Evolutionary conservation across 2,888 invertebrate species (phyloP).

Genomic region (Calliphora vomitoria): DNA sequence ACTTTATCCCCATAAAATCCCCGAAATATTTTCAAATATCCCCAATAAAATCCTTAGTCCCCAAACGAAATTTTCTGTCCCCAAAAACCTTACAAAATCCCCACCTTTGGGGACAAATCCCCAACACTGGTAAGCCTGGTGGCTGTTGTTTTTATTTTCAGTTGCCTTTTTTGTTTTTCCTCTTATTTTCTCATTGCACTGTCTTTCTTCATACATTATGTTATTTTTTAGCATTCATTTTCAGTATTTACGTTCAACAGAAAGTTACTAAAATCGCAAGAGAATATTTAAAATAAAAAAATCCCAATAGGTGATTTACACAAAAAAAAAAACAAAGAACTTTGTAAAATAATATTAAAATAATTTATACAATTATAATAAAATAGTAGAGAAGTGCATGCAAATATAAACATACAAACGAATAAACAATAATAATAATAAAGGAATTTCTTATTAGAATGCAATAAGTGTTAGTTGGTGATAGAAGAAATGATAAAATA

Average conservation of each 20-base stretch:
- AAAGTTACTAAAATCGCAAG: constrained; percentile 60
- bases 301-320: constrained; percentile 52
- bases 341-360: background rate
- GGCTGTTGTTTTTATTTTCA: too few species aligned
- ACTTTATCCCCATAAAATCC: too few species aligned
- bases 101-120: too few species aligned
- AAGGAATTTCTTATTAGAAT: background rate
- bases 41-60: too few species aligned
- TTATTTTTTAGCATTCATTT: constrained; percentile 49
- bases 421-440: background rate
- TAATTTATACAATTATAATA: background rate
- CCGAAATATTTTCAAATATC: too few species aligned
- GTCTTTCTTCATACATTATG: too few species aligned
- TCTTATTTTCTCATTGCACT: too few species aligned
- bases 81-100: too few species aligned
- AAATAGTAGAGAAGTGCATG: background rate
- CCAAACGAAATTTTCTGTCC: too few species aligned
- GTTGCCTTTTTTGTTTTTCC: background rate
- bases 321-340: constrained; percentile 13
- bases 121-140: too few species aligned
- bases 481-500: background rate
- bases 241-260: constrained; percentile 44
- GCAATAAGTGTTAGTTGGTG: background rate
- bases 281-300: constrained; percentile 8
- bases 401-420: background rate